These are phyloP conservation scores for Halcyon leucocephala DNA, from an alignment of 2,797 vertebrate species.

Conservation along the genomic window DNA sequence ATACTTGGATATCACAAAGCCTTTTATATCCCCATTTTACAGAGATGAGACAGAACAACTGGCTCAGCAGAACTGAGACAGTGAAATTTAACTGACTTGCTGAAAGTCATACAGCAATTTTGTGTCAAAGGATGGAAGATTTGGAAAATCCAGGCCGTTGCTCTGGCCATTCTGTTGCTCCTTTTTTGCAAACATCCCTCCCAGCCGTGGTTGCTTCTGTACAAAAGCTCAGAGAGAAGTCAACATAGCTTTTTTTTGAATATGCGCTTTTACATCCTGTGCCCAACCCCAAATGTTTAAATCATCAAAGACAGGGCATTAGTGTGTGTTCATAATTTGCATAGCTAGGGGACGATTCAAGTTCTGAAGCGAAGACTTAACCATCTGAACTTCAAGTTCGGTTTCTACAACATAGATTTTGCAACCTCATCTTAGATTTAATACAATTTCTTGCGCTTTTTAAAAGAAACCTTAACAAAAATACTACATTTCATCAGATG, in stretches of 20 bases:
- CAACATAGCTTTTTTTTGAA: not conserved
- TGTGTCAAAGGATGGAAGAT: not conserved
- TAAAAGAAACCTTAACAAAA: not conserved
- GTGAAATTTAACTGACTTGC: not conserved
- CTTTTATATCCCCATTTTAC: not conserved
- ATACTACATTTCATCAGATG: not conserved
- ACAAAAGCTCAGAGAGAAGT: not conserved
- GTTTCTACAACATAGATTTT: not conserved
- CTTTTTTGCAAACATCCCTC: not conserved
- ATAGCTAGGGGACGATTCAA: not conserved
- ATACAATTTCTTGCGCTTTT: fast-evolving
- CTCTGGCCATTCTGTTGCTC: not conserved
- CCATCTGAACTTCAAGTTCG: not conserved
- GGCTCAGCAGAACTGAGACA: not conserved
- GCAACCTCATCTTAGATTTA: not conserved
- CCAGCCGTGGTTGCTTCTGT: fast-evolving
- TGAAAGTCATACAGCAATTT: not conserved
- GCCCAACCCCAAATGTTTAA: not conserved
- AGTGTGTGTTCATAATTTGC: not conserved
- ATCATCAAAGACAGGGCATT: not conserved
- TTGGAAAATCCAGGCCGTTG: not conserved
- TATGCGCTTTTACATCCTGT: not conserved
- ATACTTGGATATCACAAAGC: not conserved
- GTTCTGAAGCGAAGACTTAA: not conserved
- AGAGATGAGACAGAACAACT: not conserved